Evolutionary conservation across 2,888 invertebrate genomes (phyloP).

Genomic region (Hemaris fuciformis): DNA sequence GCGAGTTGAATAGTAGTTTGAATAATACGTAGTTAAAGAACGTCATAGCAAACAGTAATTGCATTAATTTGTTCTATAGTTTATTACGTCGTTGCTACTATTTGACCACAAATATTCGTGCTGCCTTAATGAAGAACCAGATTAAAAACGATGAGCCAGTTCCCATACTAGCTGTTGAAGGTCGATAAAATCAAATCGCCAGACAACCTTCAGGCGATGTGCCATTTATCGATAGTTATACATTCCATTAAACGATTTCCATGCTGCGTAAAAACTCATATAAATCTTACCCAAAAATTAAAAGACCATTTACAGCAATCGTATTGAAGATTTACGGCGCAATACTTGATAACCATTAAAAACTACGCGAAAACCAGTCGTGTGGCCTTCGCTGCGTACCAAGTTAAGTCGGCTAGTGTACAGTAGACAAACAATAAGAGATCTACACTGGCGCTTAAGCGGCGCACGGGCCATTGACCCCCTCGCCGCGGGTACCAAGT

Average conservation of each 20-base stretch:
- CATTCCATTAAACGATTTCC: not conserved
- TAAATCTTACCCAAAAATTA: not conserved
- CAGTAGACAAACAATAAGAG: constrained; percentile 55
- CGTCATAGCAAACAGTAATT: not conserved
- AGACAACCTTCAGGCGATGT: not conserved
- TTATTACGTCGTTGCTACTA: not conserved
- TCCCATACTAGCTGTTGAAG: not conserved
- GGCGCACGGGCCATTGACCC: constrained; percentile 60
- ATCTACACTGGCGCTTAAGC: constrained; percentile 70
- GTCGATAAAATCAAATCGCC: not conserved
- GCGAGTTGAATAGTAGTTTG: not conserved
- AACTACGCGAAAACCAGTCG: constrained; percentile 2
- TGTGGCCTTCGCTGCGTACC: constrained; percentile 10
- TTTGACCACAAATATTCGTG: not conserved
- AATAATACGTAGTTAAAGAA: not conserved
- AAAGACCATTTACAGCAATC: not conserved
- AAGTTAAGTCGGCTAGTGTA: constrained; percentile 15
- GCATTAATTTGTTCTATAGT: not conserved
- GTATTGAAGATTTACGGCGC: not conserved
- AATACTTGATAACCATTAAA: not conserved
- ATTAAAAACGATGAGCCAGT: not conserved
- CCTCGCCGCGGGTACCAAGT: constrained; percentile 64
- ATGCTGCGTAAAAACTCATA: not conserved
- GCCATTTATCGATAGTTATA: not conserved
- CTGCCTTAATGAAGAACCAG: not conserved